Percentiles rank a stretch among this genome's conserved stretches.
Evolutionary conservation across 2,113 vertebrate genomes (phyloP).

Genomic region (Nannospalax galili): DNA sequence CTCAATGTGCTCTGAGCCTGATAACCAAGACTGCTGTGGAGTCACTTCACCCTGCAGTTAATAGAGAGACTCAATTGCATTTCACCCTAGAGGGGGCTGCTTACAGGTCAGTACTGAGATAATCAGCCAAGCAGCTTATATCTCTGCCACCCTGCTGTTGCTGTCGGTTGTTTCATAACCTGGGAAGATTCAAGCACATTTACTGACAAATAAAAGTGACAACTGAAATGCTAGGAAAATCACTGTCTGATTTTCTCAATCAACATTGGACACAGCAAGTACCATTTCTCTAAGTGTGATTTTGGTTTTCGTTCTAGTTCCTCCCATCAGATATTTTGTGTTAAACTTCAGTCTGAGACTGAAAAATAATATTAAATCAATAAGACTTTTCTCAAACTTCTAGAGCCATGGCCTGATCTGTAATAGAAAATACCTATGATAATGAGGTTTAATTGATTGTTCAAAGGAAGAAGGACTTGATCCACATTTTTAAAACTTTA

Average conservation of each 20-base stretch:
- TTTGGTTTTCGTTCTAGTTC: constrained; percentile 58
- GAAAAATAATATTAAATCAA: constrained; percentile 42
- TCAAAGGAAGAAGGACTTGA: not conserved
- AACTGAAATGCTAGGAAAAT: constrained; percentile 54
- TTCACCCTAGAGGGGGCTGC: constrained; percentile 53
- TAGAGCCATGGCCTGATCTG: not conserved
- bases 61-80: constrained; percentile 70
- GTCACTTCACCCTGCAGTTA: constrained; percentile 52
- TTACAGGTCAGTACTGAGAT: constrained; percentile 69
- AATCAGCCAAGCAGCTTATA: not conserved
- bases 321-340: constrained; percentile 50
- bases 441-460: not conserved
- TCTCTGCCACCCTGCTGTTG: not conserved
- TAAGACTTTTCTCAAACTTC: constrained; percentile 27
- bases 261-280: constrained; percentile 57
- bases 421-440: constrained; percentile 25
- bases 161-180: not conserved
- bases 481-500: constrained; percentile 28
- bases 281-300: constrained; percentile 38
- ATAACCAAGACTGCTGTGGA: constrained; percentile 70
- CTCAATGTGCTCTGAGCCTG: constrained; percentile 73
- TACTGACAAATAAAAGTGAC: constrained; percentile 66
- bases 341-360: constrained; percentile 41
- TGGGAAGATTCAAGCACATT: constrained; percentile 58
- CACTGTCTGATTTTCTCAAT: constrained; percentile 57